Conservation (phyloP, 1,140 invertebrate genomes). For the Teleopsis dalmanni region DNA sequence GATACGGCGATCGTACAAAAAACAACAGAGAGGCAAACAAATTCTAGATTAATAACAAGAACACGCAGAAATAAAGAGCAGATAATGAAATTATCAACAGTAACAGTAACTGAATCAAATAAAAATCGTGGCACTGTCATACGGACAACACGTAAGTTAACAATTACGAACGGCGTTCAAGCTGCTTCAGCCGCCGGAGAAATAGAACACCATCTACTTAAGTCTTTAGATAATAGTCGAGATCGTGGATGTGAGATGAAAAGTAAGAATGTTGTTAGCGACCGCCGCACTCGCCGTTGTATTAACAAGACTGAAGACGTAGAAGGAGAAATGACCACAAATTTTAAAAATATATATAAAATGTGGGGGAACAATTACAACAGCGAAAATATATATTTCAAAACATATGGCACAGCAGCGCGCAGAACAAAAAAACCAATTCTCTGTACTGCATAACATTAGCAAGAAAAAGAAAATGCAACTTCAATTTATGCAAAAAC, state of each 20-base stretch:
- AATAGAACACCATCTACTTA: conserved; percentile 21
- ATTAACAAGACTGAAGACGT: conserved; percentile 39
- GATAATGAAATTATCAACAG: not conserved
- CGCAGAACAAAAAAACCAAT: too few species aligned
- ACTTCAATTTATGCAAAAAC: too few species aligned
- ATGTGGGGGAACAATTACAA: not conserved
- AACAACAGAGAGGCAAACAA: not conserved
- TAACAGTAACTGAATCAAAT: not conserved
- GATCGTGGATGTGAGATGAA: conserved; percentile 13
- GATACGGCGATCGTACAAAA: not conserved
- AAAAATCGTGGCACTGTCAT: conserved; percentile 35
- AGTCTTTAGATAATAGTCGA: too few species aligned
- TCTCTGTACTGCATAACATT: too few species aligned
- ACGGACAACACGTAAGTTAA: conserved; percentile 19
- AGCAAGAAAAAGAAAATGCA: too few species aligned
- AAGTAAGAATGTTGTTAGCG: not conserved
- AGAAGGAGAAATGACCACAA: not conserved
- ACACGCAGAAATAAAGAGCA: not conserved
- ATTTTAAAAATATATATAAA: not conserved
- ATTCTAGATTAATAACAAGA: not conserved
- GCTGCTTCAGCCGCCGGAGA: conserved; percentile 32
- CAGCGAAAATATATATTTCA: too few species aligned
- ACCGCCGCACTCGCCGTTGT: conserved; percentile 32
- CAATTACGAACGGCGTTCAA: conserved; percentile 5
- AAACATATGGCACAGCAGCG: too few species aligned